Evolutionary conservation across 2,797 vertebrate species (phyloP), one percentile per base, ranked within the genome.

Genomic region (Centroberyx gerrardi): DNA sequence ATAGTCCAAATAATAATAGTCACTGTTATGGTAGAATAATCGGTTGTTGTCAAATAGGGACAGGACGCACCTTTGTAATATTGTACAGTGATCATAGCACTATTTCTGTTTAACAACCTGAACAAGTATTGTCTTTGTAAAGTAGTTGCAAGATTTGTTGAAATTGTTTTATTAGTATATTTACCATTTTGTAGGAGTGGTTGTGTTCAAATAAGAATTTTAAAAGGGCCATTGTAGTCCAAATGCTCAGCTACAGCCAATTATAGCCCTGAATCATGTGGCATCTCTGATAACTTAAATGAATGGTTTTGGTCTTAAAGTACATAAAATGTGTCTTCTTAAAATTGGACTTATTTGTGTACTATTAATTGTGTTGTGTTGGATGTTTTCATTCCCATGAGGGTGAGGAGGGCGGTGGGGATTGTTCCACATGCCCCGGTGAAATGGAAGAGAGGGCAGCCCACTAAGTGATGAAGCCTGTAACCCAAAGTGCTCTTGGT

Each of bases 381-480:
- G 33, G 33, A 36, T 36, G 33, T 36, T 36, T 7, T 36, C 33
- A 36, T 36, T 6, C 33, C 33, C 8, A 36, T 36, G 33, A 36
- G 33, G 33, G 33, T 36, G 8, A 8, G 4, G 33, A 36, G 33
- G 33, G 8, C 2, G 33, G 33, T 36, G 33, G 5, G 33, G 6
- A 7, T 36, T 8, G 33, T 7, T 36, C 33, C 33, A 36, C 33
- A 36, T 36, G 5, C 33, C 8, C 6, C 33, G 6, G 33, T 36
- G 33, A 36, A 36, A 8, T 36, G 33, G 33, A 36, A 8, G 6
- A 36, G 33, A 36, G 6, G 22, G 22, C 22, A 22, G 22, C 22
- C 22, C 22, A 22, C 22, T 22, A 22, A 22, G 22, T 96, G 95
- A 94, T 78, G 93, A 95, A 28, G 94, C 33, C 33, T 82, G 70